Base-by-base conservation (phyloP, 2,888 invertebrate genomes). In the Archips crataeganus region DNA sequence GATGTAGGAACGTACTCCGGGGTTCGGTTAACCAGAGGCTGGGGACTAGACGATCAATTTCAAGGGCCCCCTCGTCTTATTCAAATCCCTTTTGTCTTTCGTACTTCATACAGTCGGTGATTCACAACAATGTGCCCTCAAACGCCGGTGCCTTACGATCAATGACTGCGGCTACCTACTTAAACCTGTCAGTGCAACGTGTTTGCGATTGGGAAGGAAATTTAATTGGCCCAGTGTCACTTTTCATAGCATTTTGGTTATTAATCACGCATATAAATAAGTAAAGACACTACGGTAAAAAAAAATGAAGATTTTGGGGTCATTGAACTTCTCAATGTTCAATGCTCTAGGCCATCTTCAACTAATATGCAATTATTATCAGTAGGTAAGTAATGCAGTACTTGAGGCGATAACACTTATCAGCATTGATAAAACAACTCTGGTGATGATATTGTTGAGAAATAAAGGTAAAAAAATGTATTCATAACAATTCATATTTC, bases 21-120 rank as follows among this genome's bases (percentile, higher is more conserved):
- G 89, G 90, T 81, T 87, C 87, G 90, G 92, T 90, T 90, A 93
- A 93, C 91, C 91, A 90, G 88, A 88, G 86, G 83, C 88, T 88
- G 90, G 93, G 93, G 92, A 87, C 82, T 82, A 82, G 82, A 81
- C 92, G 94, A 94, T 93, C 94, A 93, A 93, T 94, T 94, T 92
- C 92, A 93, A 92, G 90, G 89, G 85, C 84, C 90, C 90, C 92
- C 88, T 89, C 88, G 85, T 84, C 88, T 89, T 89, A 91, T 92
- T 92, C 92, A 93, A 93, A 94, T 93, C 91, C 91, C 91, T 90
- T 90, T 93, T 94, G 92, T 93, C 91, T 93, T 90, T 88, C 82
- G 82, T 82, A 90, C 91, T 91, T 90, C 89, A 91, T 91, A 90
- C 85, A 90, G 87, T 88, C 81, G 83, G 82, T 90, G 89, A 90